Evolutionary conservation across 2,797 vertebrate species (phyloP).

Genomic region (Mycteria americana): DNA sequence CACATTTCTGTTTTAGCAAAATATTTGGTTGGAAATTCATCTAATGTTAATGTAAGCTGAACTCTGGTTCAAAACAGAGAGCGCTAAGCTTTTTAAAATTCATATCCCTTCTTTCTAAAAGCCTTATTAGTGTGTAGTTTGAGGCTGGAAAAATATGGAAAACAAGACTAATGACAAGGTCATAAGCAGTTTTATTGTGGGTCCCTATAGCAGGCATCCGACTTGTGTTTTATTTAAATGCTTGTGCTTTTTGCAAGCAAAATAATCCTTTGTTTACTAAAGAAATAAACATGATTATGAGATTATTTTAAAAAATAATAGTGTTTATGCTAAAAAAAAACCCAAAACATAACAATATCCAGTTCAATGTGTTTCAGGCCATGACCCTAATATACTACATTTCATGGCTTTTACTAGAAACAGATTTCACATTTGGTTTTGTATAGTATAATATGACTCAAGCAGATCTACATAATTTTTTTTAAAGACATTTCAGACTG

Average conservation of each 20-base stretch:
- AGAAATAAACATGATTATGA: slow-evolving; percentile 50
- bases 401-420: slow-evolving; percentile 7
- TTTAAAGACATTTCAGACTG: background rate
- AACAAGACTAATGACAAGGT: slow-evolving; percentile 70
- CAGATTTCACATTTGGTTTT: slow-evolving; percentile 25
- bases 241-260: slow-evolving; percentile 32
- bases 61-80: slow-evolving; percentile 56
- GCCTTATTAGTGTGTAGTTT: slow-evolving; percentile 64
- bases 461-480: background rate
- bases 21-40: slow-evolving; percentile 59
- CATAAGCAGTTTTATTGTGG: slow-evolving; percentile 51
- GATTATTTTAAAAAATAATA: slow-evolving; percentile 60
- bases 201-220: slow-evolving; percentile 20
- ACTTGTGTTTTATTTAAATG: slow-evolving; percentile 62
- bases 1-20: slow-evolving; percentile 48
- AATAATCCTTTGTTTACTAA: slow-evolving; percentile 57
- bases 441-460: background rate
- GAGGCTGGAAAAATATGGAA: slow-evolving; percentile 47
- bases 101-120: slow-evolving; percentile 64
- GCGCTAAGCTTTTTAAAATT: slow-evolving; percentile 65
- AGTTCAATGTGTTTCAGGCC: slow-evolving; percentile 44
- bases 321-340: background rate
- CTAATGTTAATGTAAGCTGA: slow-evolving; percentile 58
- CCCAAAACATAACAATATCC: slow-evolving; percentile 7
- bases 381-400: background rate